Evolutionary conservation across 2,113 vertebrate species (phyloP), one percentile per base, ranked within the genome.

Genomic region (Poecilia latipinna): DNA sequence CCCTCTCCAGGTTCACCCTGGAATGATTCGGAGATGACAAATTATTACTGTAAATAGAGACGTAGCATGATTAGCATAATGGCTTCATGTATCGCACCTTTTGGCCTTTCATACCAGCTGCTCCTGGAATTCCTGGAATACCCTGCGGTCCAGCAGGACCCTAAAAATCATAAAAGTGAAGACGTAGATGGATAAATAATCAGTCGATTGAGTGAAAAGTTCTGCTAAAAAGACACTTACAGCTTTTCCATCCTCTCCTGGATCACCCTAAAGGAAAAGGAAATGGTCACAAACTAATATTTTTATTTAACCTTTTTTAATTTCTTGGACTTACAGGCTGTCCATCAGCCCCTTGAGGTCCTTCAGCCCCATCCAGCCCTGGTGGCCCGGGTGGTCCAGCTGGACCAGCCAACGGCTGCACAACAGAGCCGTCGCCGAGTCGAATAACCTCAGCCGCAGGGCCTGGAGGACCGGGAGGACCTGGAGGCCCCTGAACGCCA

Each of bases 1-100:
- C 97, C 96, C 0, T 95, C 10, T 0, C 97, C 96, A 26, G 74
- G 69, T 0, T 98, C 96, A 42, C 98, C 98, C 98, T 98, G 83
- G n/a, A 75, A 73, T 70, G 13, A 74, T 44, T 60, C 65, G 73
- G 33, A 83, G 68, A 29, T 37, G 15, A 71, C 1, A 28, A 24
- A 39, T 80, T 17, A 51, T 75, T 7, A 69, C 3, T n/a, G 65
- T 3, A 10, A 70, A 77, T 37, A 8, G 68, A 61, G 8, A 4
- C 5, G 17, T 54, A 3, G 1, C 57, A 11, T 35, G 51, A 32
- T 60, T 65, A 28, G 7, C 44, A 12, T 37, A 62, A 29, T 22
- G 29, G 3, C 31, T 63, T 35, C 12, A 68, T 54, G 17, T 48
- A 10, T 8, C 8, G 1, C 72, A 98, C 97, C 96, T 99, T 98